Evolutionary conservation across 2,113 vertebrate genomes (phyloP), one percentile per base, ranked within the genome.

Genomic region (Loxodonta africana): DNA sequence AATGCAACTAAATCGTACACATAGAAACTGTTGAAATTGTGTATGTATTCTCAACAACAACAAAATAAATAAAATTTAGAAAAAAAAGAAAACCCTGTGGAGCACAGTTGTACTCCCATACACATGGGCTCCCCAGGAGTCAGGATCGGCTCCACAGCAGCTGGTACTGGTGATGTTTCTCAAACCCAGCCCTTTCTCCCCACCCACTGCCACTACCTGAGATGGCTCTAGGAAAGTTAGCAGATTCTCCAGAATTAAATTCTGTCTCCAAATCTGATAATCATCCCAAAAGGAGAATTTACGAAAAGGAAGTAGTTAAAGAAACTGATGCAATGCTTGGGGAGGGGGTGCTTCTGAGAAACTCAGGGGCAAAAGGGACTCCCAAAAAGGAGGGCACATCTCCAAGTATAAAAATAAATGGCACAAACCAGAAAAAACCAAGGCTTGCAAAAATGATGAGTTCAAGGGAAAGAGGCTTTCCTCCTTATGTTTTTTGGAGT

Each of bases 361-460:
- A 57, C 18, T 12, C 44, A 25, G 44, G 21, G 20, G 63, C 51
- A 17, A 44, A 41, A 73, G 62, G 82, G 51, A 37, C 33, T 83
- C 69, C 8, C 67, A 26, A 67, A 44, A 60, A 87, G 46, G 69
- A 83, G 73, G 25, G 81, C 48, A 57, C 63, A 30, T 60, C 73
- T 80, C 88, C 48, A 30, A 86, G 73, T 33, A 46, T 37, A 1
- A 62, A n/a, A 69, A 85, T 69, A 88, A 44, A 14, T 81, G 23
- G 25, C 62, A 86, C 44, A 51, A 6, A 65, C 20, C 2, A 0
- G 74, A 95, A 87, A 20, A 90, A 81, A 82, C 76, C 21, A 33
- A 51, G 26, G 73, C 82, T 95, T 78, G 25, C 48, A 77, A 48
- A 94, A 92, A 67, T 4, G n/a, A 88, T 94, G 88, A 90, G 76